Base-by-base conservation (phyloP, 2,888 invertebrate genomes). In the Pharmacophagus antenor region DNA sequence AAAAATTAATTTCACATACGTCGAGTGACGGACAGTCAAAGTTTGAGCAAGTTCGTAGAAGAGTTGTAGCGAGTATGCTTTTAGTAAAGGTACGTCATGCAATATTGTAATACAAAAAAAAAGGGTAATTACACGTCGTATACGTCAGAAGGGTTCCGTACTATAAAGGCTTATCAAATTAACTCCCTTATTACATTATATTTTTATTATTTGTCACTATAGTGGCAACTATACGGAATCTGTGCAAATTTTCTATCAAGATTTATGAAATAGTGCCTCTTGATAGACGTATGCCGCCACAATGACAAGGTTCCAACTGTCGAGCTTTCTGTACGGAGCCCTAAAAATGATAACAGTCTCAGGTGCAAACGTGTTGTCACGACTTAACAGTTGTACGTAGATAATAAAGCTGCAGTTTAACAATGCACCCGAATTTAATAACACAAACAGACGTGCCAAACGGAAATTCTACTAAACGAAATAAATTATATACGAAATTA, bases 401-500 rank as follows among this genome's bases (percentile, higher is more conserved):
- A 52, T 67, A 48, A 68, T 64, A 65, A 31, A 42, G 25, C 21
- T 22, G 56, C 58, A 55, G 66, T 65, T 72, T 75, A 73, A 79
- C 72, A 74, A 80, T 82, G 82, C 85, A 87, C 88, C 83, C 86
- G 82, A 85, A 80, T 73, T 72, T 73, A 75, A 66, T 70, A 71
- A 71, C 72, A 66, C 82, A 82, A 84, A 85, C 84, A 81, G 78
- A 82, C 80, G 79, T 69, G 80, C 46, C 77, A 76, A 78, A 78
- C 75, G 70, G 56, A 58, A 84, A 85, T 85, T 86, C 80, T 80
- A 79, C 86, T 88, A 86, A 79, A 78, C 76, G 72, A 67, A 70
- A 88, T 88, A 88, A 88, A 85, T 88, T 87, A 88, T 82, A 83
- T 79, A 79, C 77, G 69, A 63, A 80, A 77, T 77, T 78, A 77